Evolutionary conservation across 2,888 invertebrate genomes (phyloP), one percentile per base, ranked within the genome.

Genomic region (Cheilosia vulpina): DNA sequence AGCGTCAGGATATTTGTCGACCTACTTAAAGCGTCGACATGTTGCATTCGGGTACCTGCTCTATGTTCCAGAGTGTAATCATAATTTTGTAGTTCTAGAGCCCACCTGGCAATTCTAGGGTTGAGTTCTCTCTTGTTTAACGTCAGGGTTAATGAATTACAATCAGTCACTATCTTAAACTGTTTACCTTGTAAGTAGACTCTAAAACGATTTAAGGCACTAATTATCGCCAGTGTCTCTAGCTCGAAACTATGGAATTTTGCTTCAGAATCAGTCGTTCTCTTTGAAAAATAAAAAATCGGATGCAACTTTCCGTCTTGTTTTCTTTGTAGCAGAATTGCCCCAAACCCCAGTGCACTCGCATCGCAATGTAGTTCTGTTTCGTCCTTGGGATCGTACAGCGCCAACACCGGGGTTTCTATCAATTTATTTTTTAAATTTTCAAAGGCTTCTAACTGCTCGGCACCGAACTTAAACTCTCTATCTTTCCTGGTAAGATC

Each of bases 331-430:
- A 91, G 15, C n/a, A 91, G 76, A 9, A 91, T 88, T 0, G 88
- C 88, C 0, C 90, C 90, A 77, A 88, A 90, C 2, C 90, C 90
- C 2, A 84, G 13, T 1, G 88, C 63, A 79, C 89, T 89, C 2
- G 89, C 91, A 87, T 91, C 90, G 27, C 89, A 90, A 63, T 91
- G 90, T 47, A 91, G 71, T 75, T 91, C 90, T 5, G 90, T 91
- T 55, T 89, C 88, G 17, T 87, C 72, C 4, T 76, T 62, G 0
- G 90, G 89, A 41, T 89, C 87, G 68, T 89, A 92, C 4, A 87
- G n/a, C 9, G 78, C 21, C 24, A 53, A 13, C 1, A 53, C 15
- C 9, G 53, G 53, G 2, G 53, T 3, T 41, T 41, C 38, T 13
- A 13, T 41, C 13, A 13, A 1, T 13, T 41, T 41, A 2, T 41